Percentiles rank a stretch among this genome's conserved stretches.
phyloP scores from a whole-genome alignment of 1,140 invertebrate genomes.

The Aphelinus certus region DNA sequence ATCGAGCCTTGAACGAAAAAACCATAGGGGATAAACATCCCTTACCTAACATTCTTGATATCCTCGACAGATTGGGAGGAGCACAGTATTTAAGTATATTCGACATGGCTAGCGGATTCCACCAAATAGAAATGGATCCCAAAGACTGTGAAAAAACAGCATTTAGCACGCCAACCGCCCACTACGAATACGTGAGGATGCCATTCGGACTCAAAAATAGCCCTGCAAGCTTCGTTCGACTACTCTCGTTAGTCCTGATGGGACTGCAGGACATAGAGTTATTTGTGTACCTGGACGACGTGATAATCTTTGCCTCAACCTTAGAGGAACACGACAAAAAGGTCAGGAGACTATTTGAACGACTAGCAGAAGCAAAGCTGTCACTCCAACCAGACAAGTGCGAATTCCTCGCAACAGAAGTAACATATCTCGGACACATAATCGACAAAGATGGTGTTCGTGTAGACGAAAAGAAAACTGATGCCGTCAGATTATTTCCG shows the following conservation, averaged over 20 bases:
- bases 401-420: slow-evolving; percentile 14
- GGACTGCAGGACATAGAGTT: background rate
- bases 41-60: slow-evolving; percentile 64
- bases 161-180: too few species aligned
- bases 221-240: slow-evolving; percentile 21
- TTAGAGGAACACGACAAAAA: slow-evolving; percentile 19
- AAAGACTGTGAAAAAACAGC: too few species aligned
- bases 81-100: slow-evolving; percentile 55
- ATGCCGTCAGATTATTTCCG: slow-evolving; percentile 8
- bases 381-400: slow-evolving; percentile 18
- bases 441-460: slow-evolving; percentile 13
- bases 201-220: slow-evolving; percentile 21
- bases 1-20: slow-evolving; percentile 55
- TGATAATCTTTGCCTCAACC: slow-evolving; percentile 7
- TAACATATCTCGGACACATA: slow-evolving; percentile 21
- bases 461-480: slow-evolving; percentile 2
- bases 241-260: slow-evolving; percentile 7
- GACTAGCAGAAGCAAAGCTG: background rate
- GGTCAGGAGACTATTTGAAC: background rate
- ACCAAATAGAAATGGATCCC: slow-evolving; percentile 49
- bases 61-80: slow-evolving; percentile 52
- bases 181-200: background rate
- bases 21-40: slow-evolving; percentile 65
- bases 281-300: slow-evolving; percentile 22
- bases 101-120: slow-evolving; percentile 65